phyloP scores from a whole-genome alignment of 2,797 vertebrate species.

The Crypturellus tataupa region DNA sequence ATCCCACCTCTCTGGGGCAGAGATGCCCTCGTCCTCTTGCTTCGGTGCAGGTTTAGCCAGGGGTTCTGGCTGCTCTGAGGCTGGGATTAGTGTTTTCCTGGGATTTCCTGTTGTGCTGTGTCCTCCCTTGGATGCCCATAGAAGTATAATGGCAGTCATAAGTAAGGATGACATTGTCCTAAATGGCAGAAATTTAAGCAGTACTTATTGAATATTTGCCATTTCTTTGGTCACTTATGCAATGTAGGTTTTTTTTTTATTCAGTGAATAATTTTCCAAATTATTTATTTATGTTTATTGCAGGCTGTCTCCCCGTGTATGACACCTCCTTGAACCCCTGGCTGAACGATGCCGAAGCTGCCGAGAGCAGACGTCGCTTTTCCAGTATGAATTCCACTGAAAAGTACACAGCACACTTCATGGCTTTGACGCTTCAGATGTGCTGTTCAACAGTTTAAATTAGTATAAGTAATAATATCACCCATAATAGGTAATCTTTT shows the following conservation, averaged over 20 bases:
- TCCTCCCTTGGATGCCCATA: accelerated
- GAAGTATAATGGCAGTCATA: background rate
- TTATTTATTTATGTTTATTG: background rate
- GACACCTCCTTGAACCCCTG: background rate
- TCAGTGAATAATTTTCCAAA: background rate
- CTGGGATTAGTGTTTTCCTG: accelerated
- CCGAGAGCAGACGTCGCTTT: background rate
- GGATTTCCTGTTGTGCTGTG: accelerated
- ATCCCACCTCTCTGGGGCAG: background rate
- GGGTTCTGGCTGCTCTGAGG: accelerated
- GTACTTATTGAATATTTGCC: background rate
- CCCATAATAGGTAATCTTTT: background rate
- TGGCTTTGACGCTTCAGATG: background rate
- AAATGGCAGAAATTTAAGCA: background rate
- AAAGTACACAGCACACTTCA: background rate
- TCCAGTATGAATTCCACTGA: background rate
- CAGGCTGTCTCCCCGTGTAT: background rate
- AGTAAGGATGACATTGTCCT: accelerated
- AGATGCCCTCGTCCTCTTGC: accelerated
- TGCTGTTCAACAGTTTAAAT: background rate
- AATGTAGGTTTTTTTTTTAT: background rate
- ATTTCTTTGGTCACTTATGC: accelerated
- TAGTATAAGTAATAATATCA: background rate
- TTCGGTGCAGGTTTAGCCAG: accelerated
- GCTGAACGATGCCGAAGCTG: background rate